A percentile compares a stretch with the other conserved stretches of the same genome.
phyloP scores from a whole-genome alignment of 53 echinoderm and acorn worm species.

The Echinarachnius parma region DNA sequence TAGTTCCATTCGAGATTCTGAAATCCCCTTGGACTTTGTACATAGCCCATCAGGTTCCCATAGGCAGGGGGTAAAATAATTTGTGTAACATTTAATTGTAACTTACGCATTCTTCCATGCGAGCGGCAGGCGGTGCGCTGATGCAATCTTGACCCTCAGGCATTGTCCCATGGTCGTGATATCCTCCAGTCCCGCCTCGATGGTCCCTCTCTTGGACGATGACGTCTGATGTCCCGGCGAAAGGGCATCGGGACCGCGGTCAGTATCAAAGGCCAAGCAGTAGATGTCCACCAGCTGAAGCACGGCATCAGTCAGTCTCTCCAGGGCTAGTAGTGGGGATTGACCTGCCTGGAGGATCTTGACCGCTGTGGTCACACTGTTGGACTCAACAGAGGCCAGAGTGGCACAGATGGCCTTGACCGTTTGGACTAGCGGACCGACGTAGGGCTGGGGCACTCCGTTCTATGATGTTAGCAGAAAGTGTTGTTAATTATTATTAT shows the following conservation, averaged over 20 bases:
- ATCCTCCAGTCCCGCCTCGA: slow-evolving; percentile 54
- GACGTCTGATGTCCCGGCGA: slow-evolving; percentile 45
- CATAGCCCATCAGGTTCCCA: too few relatives aligned
- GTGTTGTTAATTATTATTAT: too few relatives aligned
- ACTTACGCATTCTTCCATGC: slow-evolving; percentile 73
- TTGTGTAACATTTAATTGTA: too few relatives aligned
- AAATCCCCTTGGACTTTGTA: too few relatives aligned
- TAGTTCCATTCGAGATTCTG: too few relatives aligned
- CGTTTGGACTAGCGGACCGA: slow-evolving; percentile 76
- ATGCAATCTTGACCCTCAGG: slow-evolving; percentile 69
- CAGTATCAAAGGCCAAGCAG: slow-evolving; percentile 94
- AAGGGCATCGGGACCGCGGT: slow-evolving; percentile 77
- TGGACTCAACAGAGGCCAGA: slow-evolving; percentile 86
- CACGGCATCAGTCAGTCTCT: slow-evolving; percentile 71
- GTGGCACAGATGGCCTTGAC: slow-evolving; percentile 91
- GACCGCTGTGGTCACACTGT: slow-evolving; percentile 72
- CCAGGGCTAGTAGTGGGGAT: slow-evolving; percentile 31
- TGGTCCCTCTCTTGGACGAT: slow-evolving; percentile 18
- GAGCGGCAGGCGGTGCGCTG: slow-evolving; percentile 77
- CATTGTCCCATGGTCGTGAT: slow-evolving; percentile 75
- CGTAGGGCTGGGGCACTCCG: slow-evolving; percentile 44
- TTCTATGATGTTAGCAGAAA: too few relatives aligned
- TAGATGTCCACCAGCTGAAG: slow-evolving; percentile 74
- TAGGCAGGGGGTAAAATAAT: too few relatives aligned
- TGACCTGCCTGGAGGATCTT: slow-evolving; percentile 51